phyloP scores from a whole-genome alignment of 2,888 invertebrate species.

The Cistogaster globosa region DNA sequence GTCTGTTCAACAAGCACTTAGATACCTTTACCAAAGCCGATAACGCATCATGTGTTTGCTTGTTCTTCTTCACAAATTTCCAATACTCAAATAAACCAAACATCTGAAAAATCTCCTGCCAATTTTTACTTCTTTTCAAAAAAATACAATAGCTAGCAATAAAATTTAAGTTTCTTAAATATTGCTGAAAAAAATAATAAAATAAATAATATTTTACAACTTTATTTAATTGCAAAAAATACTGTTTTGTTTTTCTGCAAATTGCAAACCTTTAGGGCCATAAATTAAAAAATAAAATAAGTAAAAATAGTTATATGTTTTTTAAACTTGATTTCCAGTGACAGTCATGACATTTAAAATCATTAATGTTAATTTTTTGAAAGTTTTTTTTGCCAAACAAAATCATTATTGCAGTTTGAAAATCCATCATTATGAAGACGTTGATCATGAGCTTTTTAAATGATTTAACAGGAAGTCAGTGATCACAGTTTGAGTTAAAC shows the following conservation, averaged over 20 bases:
- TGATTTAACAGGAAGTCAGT: slow-evolving; percentile 57
- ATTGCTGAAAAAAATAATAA: too few species aligned
- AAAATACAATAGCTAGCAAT: too few species aligned
- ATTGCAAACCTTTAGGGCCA: slow-evolving; percentile 47
- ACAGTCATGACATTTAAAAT: slow-evolving; percentile 44
- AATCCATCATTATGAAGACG: slow-evolving; percentile 22
- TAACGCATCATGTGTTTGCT: too few species aligned
- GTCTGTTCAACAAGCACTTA: too few species aligned
- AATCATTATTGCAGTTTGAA: slow-evolving; percentile 49
- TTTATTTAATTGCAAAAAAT: slow-evolving; percentile 53
- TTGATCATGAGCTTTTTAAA: slow-evolving; percentile 47
- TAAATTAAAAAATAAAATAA: slow-evolving; percentile 58
- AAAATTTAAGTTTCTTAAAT: too few species aligned
- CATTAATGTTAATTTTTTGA: slow-evolving; percentile 1
- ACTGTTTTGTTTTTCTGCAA: not conserved
- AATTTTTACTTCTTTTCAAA: too few species aligned
- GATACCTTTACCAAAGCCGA: too few species aligned
- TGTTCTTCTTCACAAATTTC: too few species aligned
- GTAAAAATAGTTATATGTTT: slow-evolving; percentile 8
- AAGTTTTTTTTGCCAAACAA: not conserved
- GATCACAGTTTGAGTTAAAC: too few species aligned
- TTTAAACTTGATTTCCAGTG: slow-evolving; percentile 1
- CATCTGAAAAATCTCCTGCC: too few species aligned
- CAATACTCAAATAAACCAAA: too few species aligned
- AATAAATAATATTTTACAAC: slow-evolving; percentile 42